Evolutionary conservation across 2,888 invertebrate genomes (phyloP), one percentile per base, ranked within the genome.

Genomic region (Dryocosmus kuriphilus): DNA sequence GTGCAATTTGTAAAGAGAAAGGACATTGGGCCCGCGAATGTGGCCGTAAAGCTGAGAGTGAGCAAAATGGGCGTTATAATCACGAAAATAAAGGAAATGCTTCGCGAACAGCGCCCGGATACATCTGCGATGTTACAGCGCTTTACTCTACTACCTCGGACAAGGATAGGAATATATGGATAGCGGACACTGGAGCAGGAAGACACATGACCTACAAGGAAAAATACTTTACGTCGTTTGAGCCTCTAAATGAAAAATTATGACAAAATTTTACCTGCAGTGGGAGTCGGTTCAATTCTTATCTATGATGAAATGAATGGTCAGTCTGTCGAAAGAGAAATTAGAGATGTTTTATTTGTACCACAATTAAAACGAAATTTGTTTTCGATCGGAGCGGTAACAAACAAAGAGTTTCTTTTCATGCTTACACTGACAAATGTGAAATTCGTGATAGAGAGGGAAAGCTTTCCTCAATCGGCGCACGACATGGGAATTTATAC

Each of bases 151-250:
- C 27, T 7, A 77, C 63, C 22, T 35, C 77, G 24, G 71, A 78
- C 5, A 60, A 51, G 9, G 55, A 74, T 9, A 32, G 5, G 35
- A n/a, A 74, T 19, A 8, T 74, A 8, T 74, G 74, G 57, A 22
- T 74, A 19, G 74, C 74, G 14, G 60, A 74, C 35, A n/a, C 60
- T 30, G 38, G 75, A 16, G 82, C 82, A 14, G 74, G 76, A 22
- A 79, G 75, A 77, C 80, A 82, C 63, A 80, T 83, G 80, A 80
- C 82, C 6, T 78, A n/a, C 38, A 78, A 75, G 19, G 55, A 61
- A 24, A 76, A 82, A 5, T 78, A 67, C 32, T 82, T 82, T 30
- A 27, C 60, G 19, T 67, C 61, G 41, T 30, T 82, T 5, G 27
- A 61, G 30, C 78, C 80, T 2, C 11, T 55, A 2, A 41, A 60